Percentiles rank a stretch among this genome's conserved stretches.
Evolutionary conservation across 1,140 invertebrate species (phyloP).

Genomic region (Maniola jurtina): DNA sequence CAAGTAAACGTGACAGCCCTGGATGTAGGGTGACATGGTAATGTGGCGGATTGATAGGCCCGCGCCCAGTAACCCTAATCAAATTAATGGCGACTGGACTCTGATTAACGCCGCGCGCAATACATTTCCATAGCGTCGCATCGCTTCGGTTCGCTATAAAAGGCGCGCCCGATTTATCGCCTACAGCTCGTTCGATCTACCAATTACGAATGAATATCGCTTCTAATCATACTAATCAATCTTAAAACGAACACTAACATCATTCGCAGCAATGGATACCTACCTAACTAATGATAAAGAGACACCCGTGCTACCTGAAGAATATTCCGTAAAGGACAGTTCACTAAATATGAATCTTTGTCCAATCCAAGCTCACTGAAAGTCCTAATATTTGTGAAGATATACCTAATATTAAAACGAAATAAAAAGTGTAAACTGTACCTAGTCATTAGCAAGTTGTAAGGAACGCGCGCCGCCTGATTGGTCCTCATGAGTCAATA

Average conservation of each 20-base stretch:
- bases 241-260: neutral
- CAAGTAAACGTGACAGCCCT: conserved; percentile 42
- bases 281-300: no score
- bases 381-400: neutral
- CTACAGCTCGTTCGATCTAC: conserved; percentile 45
- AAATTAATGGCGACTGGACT: conserved; percentile 72
- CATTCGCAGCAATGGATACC: neutral
- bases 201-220: conserved; percentile 29
- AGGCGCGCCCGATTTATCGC: conserved; percentile 70
- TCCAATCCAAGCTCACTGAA: neutral
- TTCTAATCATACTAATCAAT: conserved; percentile 14
- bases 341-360: no score
- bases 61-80: conserved; percentile 77
- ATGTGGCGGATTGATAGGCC: conserved; percentile 72
- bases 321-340: no score
- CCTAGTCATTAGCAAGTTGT: conserved; percentile 49
- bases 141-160: conserved; percentile 26
- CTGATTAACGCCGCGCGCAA: conserved; percentile 69
- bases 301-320: no score
- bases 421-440: conserved; percentile 7
- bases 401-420: neutral
- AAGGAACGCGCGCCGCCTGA: conserved; percentile 26
- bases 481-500: conserved; percentile 34
- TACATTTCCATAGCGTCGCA: conserved; percentile 66
- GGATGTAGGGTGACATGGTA: conserved; percentile 55